Conservation (phyloP, 2,888 invertebrate genomes). For the Perizoma flavofasciatum region DNA sequence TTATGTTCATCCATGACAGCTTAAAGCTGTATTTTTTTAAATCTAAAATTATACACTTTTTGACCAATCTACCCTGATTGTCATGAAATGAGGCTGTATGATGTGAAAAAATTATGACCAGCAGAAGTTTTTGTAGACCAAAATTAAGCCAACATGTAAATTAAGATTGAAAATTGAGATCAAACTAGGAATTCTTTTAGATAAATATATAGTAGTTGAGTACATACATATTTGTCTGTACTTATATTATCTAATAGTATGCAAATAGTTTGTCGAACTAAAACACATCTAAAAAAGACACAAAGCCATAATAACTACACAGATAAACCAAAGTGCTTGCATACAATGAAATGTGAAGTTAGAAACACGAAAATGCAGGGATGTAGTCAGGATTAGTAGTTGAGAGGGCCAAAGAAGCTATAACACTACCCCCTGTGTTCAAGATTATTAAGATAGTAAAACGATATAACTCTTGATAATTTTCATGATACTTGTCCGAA, state of each 20-base stretch:
- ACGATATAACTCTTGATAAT: no score
- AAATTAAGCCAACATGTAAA: no score
- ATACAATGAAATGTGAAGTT: constrained; percentile 61
- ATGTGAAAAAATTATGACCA: no score
- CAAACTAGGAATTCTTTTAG: no score
- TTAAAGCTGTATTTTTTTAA: no score
- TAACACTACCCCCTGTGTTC: neutral
- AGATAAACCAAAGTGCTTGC: constrained; percentile 51
- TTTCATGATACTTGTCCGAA: no score
- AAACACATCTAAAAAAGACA: constrained; percentile 40
- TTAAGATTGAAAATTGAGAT: no score
- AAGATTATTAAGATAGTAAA: no score
- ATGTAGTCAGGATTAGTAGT: constrained; percentile 17
- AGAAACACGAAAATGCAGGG: constrained; percentile 37
- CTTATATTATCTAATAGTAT: constrained; percentile 16
- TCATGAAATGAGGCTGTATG: no score
- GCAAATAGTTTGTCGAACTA: constrained; percentile 8
- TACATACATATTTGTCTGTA: neutral
- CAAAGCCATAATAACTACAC: constrained; percentile 41
- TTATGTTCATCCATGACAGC: neutral
- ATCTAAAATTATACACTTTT: no score
- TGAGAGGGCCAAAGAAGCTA: neutral
- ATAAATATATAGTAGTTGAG: constrained; percentile 5
- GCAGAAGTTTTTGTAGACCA: no score
- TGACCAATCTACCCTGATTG: no score